Percentiles rank a stretch among this genome's conserved stretches.
These are phyloP conservation scores for Bactericera cockerelli DNA, from an alignment of 1,140 invertebrate genomes.

Conservation along the genomic window DNA sequence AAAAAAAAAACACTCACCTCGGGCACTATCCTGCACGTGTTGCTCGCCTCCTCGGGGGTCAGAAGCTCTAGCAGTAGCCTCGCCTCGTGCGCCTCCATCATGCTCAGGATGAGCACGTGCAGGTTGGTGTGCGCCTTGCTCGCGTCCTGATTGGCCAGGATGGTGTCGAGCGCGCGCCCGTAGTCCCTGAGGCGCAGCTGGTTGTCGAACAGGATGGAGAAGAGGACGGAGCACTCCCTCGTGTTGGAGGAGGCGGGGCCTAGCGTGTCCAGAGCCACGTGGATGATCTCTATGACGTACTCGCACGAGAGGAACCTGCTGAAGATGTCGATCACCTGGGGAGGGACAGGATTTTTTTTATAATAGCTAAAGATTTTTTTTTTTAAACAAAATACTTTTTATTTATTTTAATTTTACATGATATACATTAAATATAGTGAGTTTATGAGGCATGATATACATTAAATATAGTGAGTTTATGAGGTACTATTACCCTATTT, in stretches of 20 bases:
- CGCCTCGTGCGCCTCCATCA: background rate
- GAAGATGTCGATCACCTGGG: slow-evolving; percentile 4
- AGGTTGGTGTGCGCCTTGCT: background rate
- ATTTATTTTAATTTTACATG: no score
- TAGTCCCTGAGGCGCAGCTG: background rate
- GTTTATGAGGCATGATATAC: no score
- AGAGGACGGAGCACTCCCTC: no score
- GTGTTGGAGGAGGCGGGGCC: background rate
- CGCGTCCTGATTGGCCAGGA: background rate
- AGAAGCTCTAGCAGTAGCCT: background rate
- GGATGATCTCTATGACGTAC: background rate
- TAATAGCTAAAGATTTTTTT: no score
- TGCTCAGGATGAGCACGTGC: background rate
- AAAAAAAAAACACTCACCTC: no score
- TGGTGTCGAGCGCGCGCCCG: background rate
- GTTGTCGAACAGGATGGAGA: background rate
- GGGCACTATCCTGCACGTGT: background rate
- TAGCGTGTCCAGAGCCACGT: background rate
- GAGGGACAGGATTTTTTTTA: no score
- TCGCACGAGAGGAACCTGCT: background rate
- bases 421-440: no score
- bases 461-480: no score
- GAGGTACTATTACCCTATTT: no score
- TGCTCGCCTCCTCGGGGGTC: background rate
- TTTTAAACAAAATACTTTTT: no score